Evolutionary conservation across 2,888 invertebrate species (phyloP), one percentile per base, ranked within the genome.

Genomic region (Spialia ferax): DNA sequence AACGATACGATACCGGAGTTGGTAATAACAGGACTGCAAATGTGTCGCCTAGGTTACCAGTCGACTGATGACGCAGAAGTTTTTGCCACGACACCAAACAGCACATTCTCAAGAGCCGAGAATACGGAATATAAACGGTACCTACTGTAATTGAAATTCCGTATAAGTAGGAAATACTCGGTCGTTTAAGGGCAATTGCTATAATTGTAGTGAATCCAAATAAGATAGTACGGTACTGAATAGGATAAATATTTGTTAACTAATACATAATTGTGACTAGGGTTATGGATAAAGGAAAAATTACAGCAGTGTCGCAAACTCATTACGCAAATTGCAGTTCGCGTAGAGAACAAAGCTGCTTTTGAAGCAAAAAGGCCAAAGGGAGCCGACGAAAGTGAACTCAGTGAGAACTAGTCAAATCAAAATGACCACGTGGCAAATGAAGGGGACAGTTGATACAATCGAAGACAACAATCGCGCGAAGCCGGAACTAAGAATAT

Each of bases 21-120:
- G 78, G 80, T 82, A 81, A 79, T 82, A 85, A 85, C 84, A 85
- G 84, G 81, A 85, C 78, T 69, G 73, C 69, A 66, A 73, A 70
- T 80, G 77, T 80, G 76, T 79, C 79, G 81, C 81, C 79, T 69
- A 55, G 59, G 59, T 18, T 65, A 65, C 42, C 38, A 35, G 26
- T 38, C 45, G 38, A 32, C 15, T 57, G 48, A 63, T 22, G 55
- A 63, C 42, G 48, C 48, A 48, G 20, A 11, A 22, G 18, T 59
- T 65, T 65, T 59, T 65, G 26, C 38, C 13, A 20, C 23, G 20
- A 35, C 10, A 50, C 32, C 18, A 65, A 57, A 35, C 20, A 48
- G n/a, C 23, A 29, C 1, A 48, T 22, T 56, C 32, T 29, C 23
- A 63, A 45, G n/a, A 62, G 10, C 20, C 15, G 38, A 15, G 52